Evolutionary conservation across 2,888 invertebrate species (phyloP), one percentile per base, ranked within the genome.

Genomic region (Polydrusus pterygomalis): DNA sequence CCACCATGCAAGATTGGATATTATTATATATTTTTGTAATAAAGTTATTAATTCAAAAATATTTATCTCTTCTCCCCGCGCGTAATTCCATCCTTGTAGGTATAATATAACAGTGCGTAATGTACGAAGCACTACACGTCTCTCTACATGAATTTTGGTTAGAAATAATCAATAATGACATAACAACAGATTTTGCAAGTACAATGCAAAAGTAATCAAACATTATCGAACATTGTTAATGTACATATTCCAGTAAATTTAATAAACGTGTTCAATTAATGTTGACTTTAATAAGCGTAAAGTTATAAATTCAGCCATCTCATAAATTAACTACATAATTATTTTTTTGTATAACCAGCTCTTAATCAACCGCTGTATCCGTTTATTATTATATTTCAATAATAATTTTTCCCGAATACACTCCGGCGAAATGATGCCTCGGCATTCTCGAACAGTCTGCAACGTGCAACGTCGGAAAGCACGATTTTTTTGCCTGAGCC

Each of bases 401-500:
- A 10, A 18, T 20, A 20, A 11, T 18, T 51, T 51, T 54, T 30
- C 13, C n/a, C 25, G 11, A n/a, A 54, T n/a, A 54, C 54, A 2
- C 1, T 25, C 18, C 54, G 20, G 30, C 30, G n/a, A 5, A 30
- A 30, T 54, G 8, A 30, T 54, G 15, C n/a, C 13, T 13, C 3
- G 30, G 7, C 17, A n/a, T 54, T 54, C 20, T 54, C 20, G 20
- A 54, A 54, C n/a, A 25, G 25, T 13, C 30, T 5, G 13, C 49
- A 11, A 30, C 51, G 58, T 38, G 17, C 58, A 7, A 34, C 7
- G 34, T 25, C 18, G 34, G 7, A 56, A 17, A 2, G 54, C 13
- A 60, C 18, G 18, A 58, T 58, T 38, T 58, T 60, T 60, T 38
- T n/a, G n/a, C n/a, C n/a, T n/a, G n/a, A n/a, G 38, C 17, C 38